Evolutionary conservation across 2,888 invertebrate genomes (phyloP).

Genomic region (Spodoptera littoralis): DNA sequence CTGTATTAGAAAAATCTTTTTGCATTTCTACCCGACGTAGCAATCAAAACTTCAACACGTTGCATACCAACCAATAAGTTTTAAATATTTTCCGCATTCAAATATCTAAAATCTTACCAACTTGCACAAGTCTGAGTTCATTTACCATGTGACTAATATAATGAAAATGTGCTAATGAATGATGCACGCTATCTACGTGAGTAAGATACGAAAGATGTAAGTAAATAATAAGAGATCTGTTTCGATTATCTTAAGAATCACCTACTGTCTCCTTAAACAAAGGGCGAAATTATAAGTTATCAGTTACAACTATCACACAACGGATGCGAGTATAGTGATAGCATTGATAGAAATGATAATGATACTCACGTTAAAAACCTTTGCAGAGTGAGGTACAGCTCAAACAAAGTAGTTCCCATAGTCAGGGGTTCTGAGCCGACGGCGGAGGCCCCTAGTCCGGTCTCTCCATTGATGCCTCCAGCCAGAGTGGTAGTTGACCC

Average conservation of each 20-base stretch:
- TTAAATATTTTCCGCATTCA: no score
- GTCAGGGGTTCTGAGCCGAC: constrained; percentile 91
- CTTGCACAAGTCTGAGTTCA: no score
- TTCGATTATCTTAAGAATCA: constrained; percentile 19
- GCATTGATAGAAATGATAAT: not conserved
- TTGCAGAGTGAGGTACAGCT: constrained; percentile 96
- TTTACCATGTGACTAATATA: no score
- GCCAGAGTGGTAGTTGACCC: constrained; percentile 81
- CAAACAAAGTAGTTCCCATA: constrained; percentile 96
- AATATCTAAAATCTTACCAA: no score
- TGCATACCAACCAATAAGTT: no score
- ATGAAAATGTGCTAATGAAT: constrained; percentile 4
- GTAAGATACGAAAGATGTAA: constrained; percentile 25
- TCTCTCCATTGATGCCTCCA: constrained; percentile 87
- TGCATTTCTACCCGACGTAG: no score
- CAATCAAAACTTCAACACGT: no score
- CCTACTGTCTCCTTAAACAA: constrained; percentile 15
- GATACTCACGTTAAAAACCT: constrained; percentile 93
- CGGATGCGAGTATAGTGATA: no score
- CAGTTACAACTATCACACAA: no score
- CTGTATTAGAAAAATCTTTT: no score
- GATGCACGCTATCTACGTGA: constrained; percentile 7
- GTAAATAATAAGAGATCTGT: constrained; percentile 9
- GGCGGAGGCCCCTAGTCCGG: constrained; percentile 80
- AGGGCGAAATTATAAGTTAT: not conserved